A percentile compares a stretch with the other conserved stretches of the same genome.
Conservation (phyloP, 1,140 invertebrate genomes). For the Xylocopa sonorina region DNA sequence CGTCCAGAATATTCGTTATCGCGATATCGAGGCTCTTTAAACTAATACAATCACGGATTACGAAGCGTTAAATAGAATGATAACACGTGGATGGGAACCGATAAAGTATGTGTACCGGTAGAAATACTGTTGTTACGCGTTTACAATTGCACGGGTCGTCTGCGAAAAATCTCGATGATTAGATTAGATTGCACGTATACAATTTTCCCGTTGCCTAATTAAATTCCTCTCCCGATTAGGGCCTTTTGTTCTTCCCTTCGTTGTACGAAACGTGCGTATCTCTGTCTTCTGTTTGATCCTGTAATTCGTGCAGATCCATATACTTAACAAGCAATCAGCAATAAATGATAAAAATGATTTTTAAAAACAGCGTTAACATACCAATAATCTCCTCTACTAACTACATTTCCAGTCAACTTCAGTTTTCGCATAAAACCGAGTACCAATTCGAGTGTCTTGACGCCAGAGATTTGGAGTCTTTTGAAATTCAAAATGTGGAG, state of each 20-base stretch:
- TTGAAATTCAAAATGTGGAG: too few species aligned
- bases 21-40: background rate
- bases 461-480: too few species aligned
- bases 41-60: background rate
- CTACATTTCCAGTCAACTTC: too few species aligned
- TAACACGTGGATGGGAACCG: background rate
- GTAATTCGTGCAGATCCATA: too few species aligned
- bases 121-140: background rate
- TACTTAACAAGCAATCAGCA: too few species aligned
- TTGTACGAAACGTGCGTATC: background rate
- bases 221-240: background rate
- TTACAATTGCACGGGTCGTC: background rate
- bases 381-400: too few species aligned
- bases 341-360: too few species aligned
- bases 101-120: background rate
- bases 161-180: conserved; percentile 31
- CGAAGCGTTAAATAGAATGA: background rate
- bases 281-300: background rate
- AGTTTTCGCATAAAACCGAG: too few species aligned
- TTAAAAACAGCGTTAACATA: too few species aligned
- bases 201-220: background rate
- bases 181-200: conserved; percentile 34
- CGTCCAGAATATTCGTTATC: background rate
- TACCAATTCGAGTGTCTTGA: too few species aligned
- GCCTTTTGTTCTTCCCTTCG: background rate